These are phyloP conservation scores for Hecatera dysodea DNA, from an alignment of 2,888 invertebrate species.

Conservation along the genomic window DNA sequence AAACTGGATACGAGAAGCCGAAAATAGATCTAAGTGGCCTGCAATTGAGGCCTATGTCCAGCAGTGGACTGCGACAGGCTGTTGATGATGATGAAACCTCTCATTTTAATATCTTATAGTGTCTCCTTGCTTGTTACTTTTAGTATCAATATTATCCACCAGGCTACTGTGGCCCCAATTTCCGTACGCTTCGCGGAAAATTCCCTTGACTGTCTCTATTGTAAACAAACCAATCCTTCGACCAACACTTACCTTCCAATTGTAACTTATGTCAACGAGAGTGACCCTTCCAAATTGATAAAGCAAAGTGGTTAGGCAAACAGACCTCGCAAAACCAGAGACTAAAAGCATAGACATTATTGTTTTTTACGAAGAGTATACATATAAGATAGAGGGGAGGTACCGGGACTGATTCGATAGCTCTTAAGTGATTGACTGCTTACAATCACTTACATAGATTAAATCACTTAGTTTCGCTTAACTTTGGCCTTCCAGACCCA, in stretches of 20 bases:
- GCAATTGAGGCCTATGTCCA: no score
- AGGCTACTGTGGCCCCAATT: neutral
- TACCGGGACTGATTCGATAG: slow-evolving; percentile 23
- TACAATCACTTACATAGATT: slow-evolving; percentile 34
- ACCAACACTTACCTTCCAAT: slow-evolving; percentile 11
- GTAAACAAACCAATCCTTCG: slow-evolving; percentile 14
- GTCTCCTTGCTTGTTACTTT: no score
- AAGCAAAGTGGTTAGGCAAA: neutral
- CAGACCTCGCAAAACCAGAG: slow-evolving; percentile 8
- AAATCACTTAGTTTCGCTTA: slow-evolving; percentile 40
- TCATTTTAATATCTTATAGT: no score
- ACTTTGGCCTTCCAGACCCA: slow-evolving; percentile 18
- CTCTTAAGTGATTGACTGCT: slow-evolving; percentile 41
- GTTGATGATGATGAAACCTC: no score
- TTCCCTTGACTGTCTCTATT: neutral
- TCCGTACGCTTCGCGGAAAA: neutral
- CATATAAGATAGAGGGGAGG: neutral
- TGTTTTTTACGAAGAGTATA: neutral
- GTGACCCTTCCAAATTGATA: slow-evolving; percentile 3
- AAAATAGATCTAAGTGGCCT: no score
- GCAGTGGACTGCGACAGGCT: no score
- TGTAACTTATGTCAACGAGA: neutral
- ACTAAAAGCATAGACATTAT: slow-evolving; percentile 32
- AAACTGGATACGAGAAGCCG: no score
- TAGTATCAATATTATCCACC: neutral